Conservation (phyloP, 1,140 invertebrate genomes). For the Megathymus violae region DNA sequence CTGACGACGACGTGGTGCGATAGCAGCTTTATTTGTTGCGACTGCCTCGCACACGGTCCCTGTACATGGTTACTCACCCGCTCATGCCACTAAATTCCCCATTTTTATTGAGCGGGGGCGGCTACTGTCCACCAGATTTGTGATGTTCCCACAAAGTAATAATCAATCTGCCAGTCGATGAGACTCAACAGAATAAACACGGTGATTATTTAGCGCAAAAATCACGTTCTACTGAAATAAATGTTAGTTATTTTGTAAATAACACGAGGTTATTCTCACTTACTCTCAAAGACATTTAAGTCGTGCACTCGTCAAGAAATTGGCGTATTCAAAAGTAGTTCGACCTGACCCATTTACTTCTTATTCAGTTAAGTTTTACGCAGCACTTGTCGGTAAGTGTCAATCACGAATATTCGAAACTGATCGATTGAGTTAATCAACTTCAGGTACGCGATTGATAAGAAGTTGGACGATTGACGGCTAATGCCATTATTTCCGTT, state of each 20-base stretch:
- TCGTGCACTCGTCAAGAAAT: not conserved
- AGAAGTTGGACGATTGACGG: too few species aligned
- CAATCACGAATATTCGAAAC: too few species aligned
- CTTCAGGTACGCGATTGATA: too few species aligned
- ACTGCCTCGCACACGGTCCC: constrained; percentile 55
- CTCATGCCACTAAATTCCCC: constrained; percentile 53
- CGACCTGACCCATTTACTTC: not conserved
- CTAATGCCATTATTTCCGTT: too few species aligned
- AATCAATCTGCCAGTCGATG: constrained; percentile 57
- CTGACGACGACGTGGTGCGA: constrained; percentile 57
- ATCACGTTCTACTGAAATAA: not conserved
- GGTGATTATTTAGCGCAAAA: constrained; percentile 11
- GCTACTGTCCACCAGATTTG: constrained; percentile 57
- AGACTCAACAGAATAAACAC: constrained; percentile 26
- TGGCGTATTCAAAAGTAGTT: not conserved
- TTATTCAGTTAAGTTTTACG: too few species aligned
- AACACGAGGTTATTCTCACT: not conserved
- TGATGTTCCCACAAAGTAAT: constrained; percentile 45
- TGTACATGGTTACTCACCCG: constrained; percentile 74
- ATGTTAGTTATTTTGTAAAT: not conserved
- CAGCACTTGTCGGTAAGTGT: too few species aligned
- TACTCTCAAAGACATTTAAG: not conserved
- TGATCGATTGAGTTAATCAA: too few species aligned
- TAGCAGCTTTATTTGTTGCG: constrained; percentile 54
- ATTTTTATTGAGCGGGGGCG: constrained; percentile 68